These are phyloP conservation scores for Anticlea derivata DNA, from an alignment of 2,888 invertebrate species.

Conservation along the genomic window DNA sequence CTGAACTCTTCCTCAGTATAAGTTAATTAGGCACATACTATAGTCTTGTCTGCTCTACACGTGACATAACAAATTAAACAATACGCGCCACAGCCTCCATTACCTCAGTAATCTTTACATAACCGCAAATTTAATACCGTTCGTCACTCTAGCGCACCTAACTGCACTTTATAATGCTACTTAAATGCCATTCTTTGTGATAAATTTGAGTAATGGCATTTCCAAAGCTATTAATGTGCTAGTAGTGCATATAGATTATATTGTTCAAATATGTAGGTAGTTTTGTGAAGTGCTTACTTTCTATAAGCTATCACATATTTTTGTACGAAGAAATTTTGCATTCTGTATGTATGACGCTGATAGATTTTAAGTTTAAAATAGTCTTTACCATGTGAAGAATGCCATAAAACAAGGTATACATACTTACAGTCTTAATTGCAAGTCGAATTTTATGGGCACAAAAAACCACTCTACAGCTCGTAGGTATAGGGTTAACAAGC, in stretches of 20 bases:
- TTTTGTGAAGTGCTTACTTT: background rate
- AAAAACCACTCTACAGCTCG: slow-evolving; percentile 44
- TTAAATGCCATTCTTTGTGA: background rate
- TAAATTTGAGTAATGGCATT: background rate
- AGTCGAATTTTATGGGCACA: slow-evolving; percentile 49
- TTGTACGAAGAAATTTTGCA: too few relatives aligned
- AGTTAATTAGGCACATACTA: too few relatives aligned
- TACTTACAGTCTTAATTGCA: slow-evolving; percentile 23
- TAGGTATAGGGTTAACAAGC: slow-evolving; percentile 54
- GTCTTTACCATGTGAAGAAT: too few relatives aligned
- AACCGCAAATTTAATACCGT: slow-evolving; percentile 40
- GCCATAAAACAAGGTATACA: too few relatives aligned
- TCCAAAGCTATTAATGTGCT: background rate
- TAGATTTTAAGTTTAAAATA: too few relatives aligned
- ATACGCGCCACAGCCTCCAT: slow-evolving; percentile 34
- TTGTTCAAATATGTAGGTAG: background rate
- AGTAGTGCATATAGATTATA: background rate
- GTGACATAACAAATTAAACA: slow-evolving; percentile 36
- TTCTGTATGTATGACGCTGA: too few relatives aligned
- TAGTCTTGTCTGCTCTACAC: slow-evolving; percentile 3
- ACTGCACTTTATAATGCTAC: slow-evolving; percentile 12
- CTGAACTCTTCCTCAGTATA: too few relatives aligned
- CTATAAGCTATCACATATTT: too few relatives aligned
- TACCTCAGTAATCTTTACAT: slow-evolving; percentile 45
- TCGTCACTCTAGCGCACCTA: slow-evolving; percentile 34